phyloP scores from a whole-genome alignment of 23 tunicate genomes.

The Ascidia mentula region DNA sequence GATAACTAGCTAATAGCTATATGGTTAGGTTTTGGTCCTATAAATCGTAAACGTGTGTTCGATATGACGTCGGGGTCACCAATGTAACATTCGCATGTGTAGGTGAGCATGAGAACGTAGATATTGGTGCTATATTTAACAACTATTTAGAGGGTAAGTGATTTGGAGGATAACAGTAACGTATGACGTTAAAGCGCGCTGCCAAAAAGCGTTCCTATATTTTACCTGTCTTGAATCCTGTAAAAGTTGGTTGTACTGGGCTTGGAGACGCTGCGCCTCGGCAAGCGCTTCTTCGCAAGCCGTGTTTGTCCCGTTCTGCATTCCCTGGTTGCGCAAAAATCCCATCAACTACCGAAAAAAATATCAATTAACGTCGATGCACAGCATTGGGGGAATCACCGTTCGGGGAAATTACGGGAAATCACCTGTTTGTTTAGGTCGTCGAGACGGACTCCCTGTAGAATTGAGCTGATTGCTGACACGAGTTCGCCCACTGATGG shows the following conservation, averaged over 20 bases:
- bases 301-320: slow-evolving; percentile 37
- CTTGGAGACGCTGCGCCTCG: slow-evolving; percentile 42
- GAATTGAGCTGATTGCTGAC: slow-evolving; percentile 42
- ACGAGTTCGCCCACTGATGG: slow-evolving; percentile 81
- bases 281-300: slow-evolving; percentile 50
- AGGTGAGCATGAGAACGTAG: too few species aligned
- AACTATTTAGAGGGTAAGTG: too few species aligned
- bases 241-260: slow-evolving; percentile 50
- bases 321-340: slow-evolving; percentile 43
- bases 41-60: too few species aligned
- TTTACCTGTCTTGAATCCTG: slow-evolving; percentile 83
- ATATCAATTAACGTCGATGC: too few species aligned
- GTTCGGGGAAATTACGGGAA: too few species aligned
- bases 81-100: too few species aligned
- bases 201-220: too few species aligned
- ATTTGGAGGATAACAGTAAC: neutral
- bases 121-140: too few species aligned
- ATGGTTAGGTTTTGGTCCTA: too few species aligned
- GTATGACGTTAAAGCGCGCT: neutral
- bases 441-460: slow-evolving; percentile 76
- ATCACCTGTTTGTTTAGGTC: slow-evolving; percentile 83
- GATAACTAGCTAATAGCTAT: too few species aligned
- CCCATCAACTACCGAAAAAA: slow-evolving; percentile 36
- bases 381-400: too few species aligned
- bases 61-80: too few species aligned